Base-by-base conservation (phyloP, 2,888 invertebrate genomes). In the Drosophila dives region DNA sequence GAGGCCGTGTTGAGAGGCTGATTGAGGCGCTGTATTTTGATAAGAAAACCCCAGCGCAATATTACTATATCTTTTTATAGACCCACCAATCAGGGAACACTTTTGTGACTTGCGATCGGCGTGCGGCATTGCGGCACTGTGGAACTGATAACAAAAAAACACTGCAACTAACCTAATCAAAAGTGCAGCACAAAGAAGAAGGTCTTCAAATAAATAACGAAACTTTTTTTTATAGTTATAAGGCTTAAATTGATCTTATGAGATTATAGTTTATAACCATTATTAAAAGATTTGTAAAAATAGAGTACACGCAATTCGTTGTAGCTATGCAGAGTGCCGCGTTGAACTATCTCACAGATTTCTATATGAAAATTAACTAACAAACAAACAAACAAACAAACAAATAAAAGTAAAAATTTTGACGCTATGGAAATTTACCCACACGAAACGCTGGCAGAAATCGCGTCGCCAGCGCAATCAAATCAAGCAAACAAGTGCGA, bases 361-460 rank as follows among this genome's bases (percentile, higher is more conserved):
- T 40, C 58, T 48, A 38, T 38, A 61, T 51, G 53, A 59, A 64
- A 64, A 64, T 55, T 34, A 62, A 64, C 66, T 59, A 70, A 64
- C 64, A 75, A 75, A 62, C 60, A 88, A 86, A 83, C 60, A 88
- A 86, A 83, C 76, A 89, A 84, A 83, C 76, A 89, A 84, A 84
- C 76, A 84, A 82, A 77, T 72, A 55, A 55, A 26, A 11, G 42
- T 56, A 45, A 77, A 74, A 80, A 67, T 75, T 79, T 76, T 71
- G 81, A 86, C 65, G 81, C 75, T 83, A 83, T 90, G 86, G 86
- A 86, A 86, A 86, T 88, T 86, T 88, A 80, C 86, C 75, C 70
- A 75, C 75, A 72, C 58, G 54, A 75, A 72, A 49, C 51, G 71
- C 56, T 60, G 50, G 67, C 83, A 71, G 81, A 79, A 74, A 81